Evolutionary conservation across 2,113 vertebrate genomes (phyloP).

Genomic region (Oreamnos americanus): DNA sequence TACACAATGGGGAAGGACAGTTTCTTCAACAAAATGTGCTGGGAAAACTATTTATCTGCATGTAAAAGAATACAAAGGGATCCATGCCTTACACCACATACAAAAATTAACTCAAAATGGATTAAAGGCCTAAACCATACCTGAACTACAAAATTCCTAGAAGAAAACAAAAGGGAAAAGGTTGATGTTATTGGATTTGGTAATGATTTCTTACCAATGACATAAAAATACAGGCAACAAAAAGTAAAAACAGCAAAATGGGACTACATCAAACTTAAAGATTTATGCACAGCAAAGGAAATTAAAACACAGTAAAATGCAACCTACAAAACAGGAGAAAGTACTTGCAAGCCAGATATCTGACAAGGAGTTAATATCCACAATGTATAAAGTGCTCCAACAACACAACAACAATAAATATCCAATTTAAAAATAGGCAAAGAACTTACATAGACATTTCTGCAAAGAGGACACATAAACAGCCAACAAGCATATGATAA

Average conservation of each 20-base stretch:
- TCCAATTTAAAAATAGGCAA: background rate
- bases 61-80: background rate
- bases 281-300: background rate
- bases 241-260: background rate
- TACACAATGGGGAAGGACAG: background rate
- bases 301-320: background rate
- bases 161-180: background rate
- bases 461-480: background rate
- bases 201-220: background rate
- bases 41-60: background rate
- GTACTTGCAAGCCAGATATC: background rate
- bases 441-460: background rate
- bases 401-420: background rate
- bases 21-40: background rate
- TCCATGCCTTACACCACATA: background rate
- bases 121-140: background rate
- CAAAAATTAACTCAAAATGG: background rate
- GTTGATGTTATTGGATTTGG: background rate
- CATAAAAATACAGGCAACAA: background rate
- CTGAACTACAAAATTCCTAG: background rate
- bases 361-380: background rate
- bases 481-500: background rate
- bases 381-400: background rate
- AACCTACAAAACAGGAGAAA: background rate
- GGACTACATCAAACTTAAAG: background rate